Evolutionary conservation across 2,888 invertebrate genomes (phyloP), one percentile per base, ranked within the genome.

Genomic region (Diplolepis rosae): DNA sequence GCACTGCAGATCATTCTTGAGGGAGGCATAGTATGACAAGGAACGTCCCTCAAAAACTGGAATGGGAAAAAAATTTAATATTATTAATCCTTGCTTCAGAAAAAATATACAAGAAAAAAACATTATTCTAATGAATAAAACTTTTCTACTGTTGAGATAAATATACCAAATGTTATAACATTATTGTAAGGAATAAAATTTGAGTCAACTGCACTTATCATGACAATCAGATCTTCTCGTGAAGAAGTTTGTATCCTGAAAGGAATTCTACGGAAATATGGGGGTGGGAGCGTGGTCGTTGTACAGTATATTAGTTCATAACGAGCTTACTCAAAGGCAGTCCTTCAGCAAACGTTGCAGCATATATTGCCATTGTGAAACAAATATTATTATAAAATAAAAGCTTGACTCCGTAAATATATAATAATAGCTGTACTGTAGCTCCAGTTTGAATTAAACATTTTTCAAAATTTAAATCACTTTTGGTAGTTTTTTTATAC

Each of bases 11-110:
- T 79, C 70, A 88, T 79, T 71, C 83, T 85, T 83, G 89, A 85
- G 2, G 89, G 86, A 54, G 89, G 89, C 74, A 90, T 80, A 2
- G 90, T 89, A 70, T 90, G 89, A 18, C 88, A 87, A 7, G 90
- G 87, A 52, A 86, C 71, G 72, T 74, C 72, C 75, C 72, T 61
- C 68, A 71, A 67, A 67, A 61, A 71, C 72, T 77, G 71, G 71
- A 77, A 77, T n/a, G n/a, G n/a, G 72, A 69, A 32, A 18, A 54
- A 52, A 30, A 30, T 51, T 51, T n/a, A n/a, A n/a, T n/a, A n/a
- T 39, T 0, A n/a, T n/a, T 39, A 39, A 39, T 39, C n/a, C n/a
- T n/a, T 39, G n/a, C 5, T 39, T 51, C 3, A 51, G 13, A 51
- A 27, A 11, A 13, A 27, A 13, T 39, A 50, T 24, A 3, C 13